These are phyloP conservation scores for Graphium colonna DNA, from an alignment of 2,888 invertebrate species.

Conservation along the genomic window DNA sequence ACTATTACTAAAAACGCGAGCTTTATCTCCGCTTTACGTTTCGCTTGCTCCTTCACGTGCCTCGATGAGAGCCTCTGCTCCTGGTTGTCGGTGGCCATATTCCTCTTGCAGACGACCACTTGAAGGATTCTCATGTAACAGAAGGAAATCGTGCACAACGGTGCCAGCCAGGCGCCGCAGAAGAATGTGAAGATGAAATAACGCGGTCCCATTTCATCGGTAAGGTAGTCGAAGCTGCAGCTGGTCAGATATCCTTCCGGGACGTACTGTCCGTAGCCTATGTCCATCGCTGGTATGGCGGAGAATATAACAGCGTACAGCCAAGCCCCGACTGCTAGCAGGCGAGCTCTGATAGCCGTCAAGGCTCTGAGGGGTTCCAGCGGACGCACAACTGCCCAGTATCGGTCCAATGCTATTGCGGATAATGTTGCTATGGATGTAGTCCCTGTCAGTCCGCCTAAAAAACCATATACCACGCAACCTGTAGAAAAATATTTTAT, in stretches of 20 bases:
- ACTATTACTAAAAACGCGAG: conserved; percentile 84
- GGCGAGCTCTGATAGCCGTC: conserved; percentile 80
- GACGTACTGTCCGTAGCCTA: conserved; percentile 87
- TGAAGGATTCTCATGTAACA: conserved; percentile 86
- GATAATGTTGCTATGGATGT: conserved; percentile 90
- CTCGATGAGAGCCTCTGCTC: conserved; percentile 75
- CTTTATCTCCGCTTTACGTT: conserved; percentile 85
- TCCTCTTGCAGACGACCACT: conserved; percentile 79
- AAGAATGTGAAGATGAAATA: conserved; percentile 88
- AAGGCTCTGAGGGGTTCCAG: conserved; percentile 83
- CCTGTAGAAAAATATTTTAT: conserved; percentile 68
- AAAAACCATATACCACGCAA: conserved; percentile 88
- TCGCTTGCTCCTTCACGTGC: conserved; percentile 81
- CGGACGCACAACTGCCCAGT: conserved; percentile 89
- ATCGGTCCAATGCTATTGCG: conserved; percentile 90
- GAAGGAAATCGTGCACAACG: conserved; percentile 84
- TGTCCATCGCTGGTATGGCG: conserved; percentile 83
- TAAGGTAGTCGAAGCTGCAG: conserved; percentile 92
- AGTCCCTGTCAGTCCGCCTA: conserved; percentile 90
- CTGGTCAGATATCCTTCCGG: conserved; percentile 92
- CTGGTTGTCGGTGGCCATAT: conserved; percentile 61
- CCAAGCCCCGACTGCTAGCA: conserved; percentile 85
- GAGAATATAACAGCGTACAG: conserved; percentile 85
- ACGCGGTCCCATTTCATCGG: conserved; percentile 79
- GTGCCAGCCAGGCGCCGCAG: conserved; percentile 87